Conservation (phyloP, 2,888 invertebrate species). For the Drosophila antonietae region DNA sequence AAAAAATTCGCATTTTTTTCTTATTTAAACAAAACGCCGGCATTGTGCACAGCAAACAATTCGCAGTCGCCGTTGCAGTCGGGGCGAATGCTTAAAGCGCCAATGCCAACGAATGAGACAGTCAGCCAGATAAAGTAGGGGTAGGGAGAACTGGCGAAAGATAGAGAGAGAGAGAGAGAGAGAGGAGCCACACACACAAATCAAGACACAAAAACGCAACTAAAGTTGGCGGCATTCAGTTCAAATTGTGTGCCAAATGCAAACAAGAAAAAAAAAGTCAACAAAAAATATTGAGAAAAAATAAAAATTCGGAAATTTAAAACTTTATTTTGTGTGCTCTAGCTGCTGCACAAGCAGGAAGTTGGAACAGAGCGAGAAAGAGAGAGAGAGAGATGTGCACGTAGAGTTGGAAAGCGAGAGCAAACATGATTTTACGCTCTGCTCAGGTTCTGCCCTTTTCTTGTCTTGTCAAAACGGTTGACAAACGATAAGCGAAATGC, state of each 20-base stretch:
- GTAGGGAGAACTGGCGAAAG: background rate
- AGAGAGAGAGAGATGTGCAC: background rate
- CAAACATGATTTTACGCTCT: conserved; percentile 52
- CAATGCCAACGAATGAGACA: conserved; percentile 60
- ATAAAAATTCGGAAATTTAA: conserved; percentile 64
- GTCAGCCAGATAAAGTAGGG: background rate
- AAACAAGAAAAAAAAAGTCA: conserved; percentile 57
- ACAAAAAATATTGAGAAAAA: conserved; percentile 1
- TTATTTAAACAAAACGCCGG: conserved; percentile 78
- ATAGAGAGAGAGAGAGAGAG: background rate
- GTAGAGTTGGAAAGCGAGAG: background rate
- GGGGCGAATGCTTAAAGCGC: conserved; percentile 66
- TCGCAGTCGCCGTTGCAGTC: conserved; percentile 14
- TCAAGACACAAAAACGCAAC: conserved; percentile 69
- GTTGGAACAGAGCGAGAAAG: conserved; percentile 9
- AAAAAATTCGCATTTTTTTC: conserved; percentile 69
- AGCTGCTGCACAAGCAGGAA: conserved; percentile 55
- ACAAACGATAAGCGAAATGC: conserved; percentile 67
- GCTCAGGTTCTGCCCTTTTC: conserved; percentile 69
- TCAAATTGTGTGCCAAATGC: conserved; percentile 70
- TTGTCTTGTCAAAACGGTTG: conserved; percentile 74
- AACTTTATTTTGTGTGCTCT: conserved; percentile 49
- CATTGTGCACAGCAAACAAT: conserved; percentile 73
- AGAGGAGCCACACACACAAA: conserved; percentile 39
- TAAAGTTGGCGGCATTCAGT: conserved; percentile 67